Evolutionary conservation across 2,113 vertebrate species (phyloP), one percentile per base, ranked within the genome.

Genomic region (Nannospalax galili): DNA sequence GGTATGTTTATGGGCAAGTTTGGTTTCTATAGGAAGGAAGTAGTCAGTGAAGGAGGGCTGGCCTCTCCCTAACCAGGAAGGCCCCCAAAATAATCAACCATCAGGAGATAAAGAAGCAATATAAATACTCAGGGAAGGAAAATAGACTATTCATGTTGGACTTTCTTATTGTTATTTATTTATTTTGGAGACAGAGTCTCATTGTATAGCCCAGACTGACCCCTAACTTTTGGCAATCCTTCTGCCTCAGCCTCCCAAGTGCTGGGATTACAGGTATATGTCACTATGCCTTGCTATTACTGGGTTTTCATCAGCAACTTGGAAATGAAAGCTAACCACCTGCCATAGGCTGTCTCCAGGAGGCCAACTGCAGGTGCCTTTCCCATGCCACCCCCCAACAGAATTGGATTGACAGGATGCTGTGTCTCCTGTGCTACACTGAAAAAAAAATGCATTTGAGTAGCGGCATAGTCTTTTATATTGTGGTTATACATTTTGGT

Each of bases 401-500:
- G 35, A 26, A 17, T 5, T 12, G 60, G 52, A 45, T 12, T 17
- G 70, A 70, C 0, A 3, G 64, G 72, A 52, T 3, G 17, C 35
- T 42, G 62, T 65, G 48, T 80, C 69, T 87, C 45, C 48, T 28
- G 17, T 37, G 79, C 67, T 26, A 30, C 45, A 45, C n/a, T 77
- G 26, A 28, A 67, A 69, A 91, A 35, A 75, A 35, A 64, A 4
- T 2, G 0, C 60, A 45, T 88, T 88, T 92, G 58, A 45, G 2
- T 19, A 58, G 77, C 42, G 30, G 35, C 35, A 35, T 84, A 92
- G 20, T 58, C 14, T 37, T 24, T 60, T 30, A 16, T 37, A 2
- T 52, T 2, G 4, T 22, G 30, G 62, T 79, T 88, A 60, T 77
- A n/a, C 67, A 77, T 90, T 92, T 91, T 94, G 75, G 73, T 90